Conservation (phyloP, 2,113 vertebrate genomes). For the Hassar affinis region DNA sequence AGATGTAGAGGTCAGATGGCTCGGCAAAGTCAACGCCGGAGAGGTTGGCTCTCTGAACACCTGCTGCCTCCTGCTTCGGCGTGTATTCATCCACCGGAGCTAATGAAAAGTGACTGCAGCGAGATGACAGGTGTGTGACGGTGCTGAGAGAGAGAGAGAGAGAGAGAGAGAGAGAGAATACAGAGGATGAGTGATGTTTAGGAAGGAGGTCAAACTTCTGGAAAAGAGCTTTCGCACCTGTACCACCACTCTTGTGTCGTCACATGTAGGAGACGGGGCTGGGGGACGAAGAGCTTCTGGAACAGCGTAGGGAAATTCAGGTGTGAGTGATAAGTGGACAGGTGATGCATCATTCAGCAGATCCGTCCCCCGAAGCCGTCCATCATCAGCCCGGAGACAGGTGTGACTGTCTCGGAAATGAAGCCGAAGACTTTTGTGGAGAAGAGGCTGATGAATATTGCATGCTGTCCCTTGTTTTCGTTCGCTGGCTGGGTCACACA, state of each 20-base stretch:
- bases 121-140: constrained; percentile 68
- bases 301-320: not conserved
- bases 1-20: constrained; percentile 46
- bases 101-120: constrained; percentile 71
- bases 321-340: constrained; percentile 61
- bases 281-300: constrained; percentile 4
- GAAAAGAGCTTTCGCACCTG: constrained; percentile 35
- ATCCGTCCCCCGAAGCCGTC: constrained; percentile 53
- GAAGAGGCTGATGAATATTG: constrained; percentile 54
- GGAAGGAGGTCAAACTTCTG: constrained; percentile 3
- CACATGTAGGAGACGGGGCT: not conserved
- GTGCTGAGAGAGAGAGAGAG: constrained; percentile 24
- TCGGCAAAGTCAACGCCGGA: constrained; percentile 34
- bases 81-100: constrained; percentile 44
- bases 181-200: constrained; percentile 18
- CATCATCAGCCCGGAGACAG: constrained; percentile 68
- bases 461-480: constrained; percentile 23
- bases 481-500: constrained; percentile 4
- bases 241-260: constrained; percentile 49
- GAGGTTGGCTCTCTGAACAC: constrained; percentile 61
- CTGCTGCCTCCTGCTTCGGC: constrained; percentile 61
- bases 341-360: constrained; percentile 74
- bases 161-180: not conserved
- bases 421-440: constrained; percentile 58
- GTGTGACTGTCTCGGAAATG: constrained; percentile 60